Percentiles rank a stretch among this genome's conserved stretches.
Conservation (phyloP, 1,140 invertebrate genomes). For the Drosophila willistoni region DNA sequence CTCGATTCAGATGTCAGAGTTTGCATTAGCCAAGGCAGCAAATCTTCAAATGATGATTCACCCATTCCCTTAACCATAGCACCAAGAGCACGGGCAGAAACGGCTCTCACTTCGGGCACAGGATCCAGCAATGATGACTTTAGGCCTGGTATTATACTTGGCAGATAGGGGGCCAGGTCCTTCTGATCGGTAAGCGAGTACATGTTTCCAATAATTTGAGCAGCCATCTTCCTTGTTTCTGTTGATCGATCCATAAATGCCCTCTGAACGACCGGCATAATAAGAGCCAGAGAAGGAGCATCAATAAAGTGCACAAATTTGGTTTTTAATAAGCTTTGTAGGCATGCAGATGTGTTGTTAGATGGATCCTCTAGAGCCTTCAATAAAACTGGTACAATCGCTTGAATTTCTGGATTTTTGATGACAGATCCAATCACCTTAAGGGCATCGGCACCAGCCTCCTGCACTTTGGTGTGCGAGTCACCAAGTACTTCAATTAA, state of each 20-base stretch:
- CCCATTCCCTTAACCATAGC: conserved; percentile 99
- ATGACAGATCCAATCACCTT: conserved; percentile 99
- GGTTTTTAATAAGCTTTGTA: conserved; percentile 96
- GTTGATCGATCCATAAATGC: conserved; percentile 98
- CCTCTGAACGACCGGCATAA: conserved; percentile 99
- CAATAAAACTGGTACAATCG: conserved; percentile 95
- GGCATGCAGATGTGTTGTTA: conserved; percentile 95
- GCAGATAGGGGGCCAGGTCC: conserved; percentile 97
- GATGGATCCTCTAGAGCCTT: conserved; percentile 98
- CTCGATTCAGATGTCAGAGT: conserved; percentile 98
- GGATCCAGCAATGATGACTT: conserved; percentile 98
- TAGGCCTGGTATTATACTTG: conserved; percentile 97
- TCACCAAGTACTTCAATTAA: conserved; percentile 98
- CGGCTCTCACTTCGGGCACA: conserved; percentile 96
- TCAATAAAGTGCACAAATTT: conserved; percentile 99
- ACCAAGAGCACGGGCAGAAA: conserved; percentile 96
- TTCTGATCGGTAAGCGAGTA: conserved; percentile 99
- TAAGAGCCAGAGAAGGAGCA: conserved; percentile 98
- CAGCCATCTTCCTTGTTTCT: conserved; percentile 99
- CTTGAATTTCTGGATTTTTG: conserved; percentile 99
- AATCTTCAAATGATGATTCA: conserved; percentile 96
- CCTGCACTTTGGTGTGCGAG: conserved; percentile 99
- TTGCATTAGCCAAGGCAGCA: conserved; percentile 99
- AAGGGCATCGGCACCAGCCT: conserved; percentile 96
- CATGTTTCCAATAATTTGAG: conserved; percentile 99